These are phyloP conservation scores for Melolontha melolontha DNA, from an alignment of 2,888 invertebrate species.

Conservation along the genomic window DNA sequence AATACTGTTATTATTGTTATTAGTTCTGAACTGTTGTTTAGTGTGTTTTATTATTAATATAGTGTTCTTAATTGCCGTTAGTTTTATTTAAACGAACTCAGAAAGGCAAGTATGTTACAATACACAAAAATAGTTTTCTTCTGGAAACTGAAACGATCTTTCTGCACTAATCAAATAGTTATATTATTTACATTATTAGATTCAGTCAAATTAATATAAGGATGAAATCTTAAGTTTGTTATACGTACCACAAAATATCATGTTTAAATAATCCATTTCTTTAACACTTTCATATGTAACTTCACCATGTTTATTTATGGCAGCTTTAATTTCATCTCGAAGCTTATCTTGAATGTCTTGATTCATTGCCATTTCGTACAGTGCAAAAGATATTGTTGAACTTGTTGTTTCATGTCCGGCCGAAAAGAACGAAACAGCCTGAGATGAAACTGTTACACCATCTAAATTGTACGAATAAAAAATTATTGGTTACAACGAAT, in stretches of 20 bases:
- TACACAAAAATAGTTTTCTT: no score
- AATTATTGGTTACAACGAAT: not conserved
- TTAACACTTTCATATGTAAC: conserved; percentile 66
- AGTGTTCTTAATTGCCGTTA: no score
- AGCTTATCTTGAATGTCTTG: conserved; percentile 65
- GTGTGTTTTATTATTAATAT: no score
- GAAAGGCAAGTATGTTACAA: no score
- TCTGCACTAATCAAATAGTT: no score
- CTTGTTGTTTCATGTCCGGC: conserved; percentile 70
- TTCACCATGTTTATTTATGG: conserved; percentile 58
- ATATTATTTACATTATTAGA: no score
- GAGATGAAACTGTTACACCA: conserved; percentile 58
- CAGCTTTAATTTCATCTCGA: conserved; percentile 63
- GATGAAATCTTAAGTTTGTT: no score
- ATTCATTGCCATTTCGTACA: conserved; percentile 65
- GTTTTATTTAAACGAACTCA: no score
- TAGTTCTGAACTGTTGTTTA: no score
- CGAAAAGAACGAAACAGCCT: conserved; percentile 67
- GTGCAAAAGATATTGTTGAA: conserved; percentile 63
- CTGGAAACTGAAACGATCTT: no score
- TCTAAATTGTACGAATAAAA: conserved; percentile 38
- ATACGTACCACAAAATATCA: conserved; percentile 64
- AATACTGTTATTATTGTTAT: no score
- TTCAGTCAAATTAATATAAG: no score
- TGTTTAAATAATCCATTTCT: conserved; percentile 68